These are phyloP conservation scores for Drosophila suzukii DNA, from an alignment of 1,140 invertebrate species.

Conservation along the genomic window DNA sequence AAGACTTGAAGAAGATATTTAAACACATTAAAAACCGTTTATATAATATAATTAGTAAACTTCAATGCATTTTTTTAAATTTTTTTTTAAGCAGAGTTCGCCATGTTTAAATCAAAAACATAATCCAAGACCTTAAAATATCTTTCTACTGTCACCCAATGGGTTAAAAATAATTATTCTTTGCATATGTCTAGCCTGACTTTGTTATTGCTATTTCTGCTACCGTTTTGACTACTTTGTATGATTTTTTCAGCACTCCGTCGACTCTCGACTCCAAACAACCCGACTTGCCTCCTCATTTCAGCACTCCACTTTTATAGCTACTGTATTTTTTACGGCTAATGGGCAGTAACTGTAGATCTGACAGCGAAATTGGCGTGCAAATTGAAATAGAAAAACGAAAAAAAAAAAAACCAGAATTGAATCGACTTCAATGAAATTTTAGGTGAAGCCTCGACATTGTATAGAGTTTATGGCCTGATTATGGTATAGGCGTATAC, in stretches of 20 bases:
- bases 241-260: conserved; percentile 29
- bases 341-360: conserved; percentile 64
- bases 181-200: conserved; percentile 7
- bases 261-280: conserved; percentile 19
- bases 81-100: too few relatives aligned
- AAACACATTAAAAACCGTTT: too few relatives aligned
- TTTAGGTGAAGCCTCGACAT: conserved; percentile 44
- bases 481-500: conserved; percentile 48
- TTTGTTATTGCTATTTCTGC: conserved; percentile 35
- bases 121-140: too few relatives aligned
- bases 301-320: conserved; percentile 51
- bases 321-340: conserved; percentile 75
- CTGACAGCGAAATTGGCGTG: conserved; percentile 70
- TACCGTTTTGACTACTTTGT: conserved; percentile 33
- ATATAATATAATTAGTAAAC: too few relatives aligned
- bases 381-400: conserved; percentile 58
- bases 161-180: conserved; percentile 9
- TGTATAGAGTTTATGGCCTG: conserved; percentile 32
- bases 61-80: too few relatives aligned
- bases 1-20: too few relatives aligned
- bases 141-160: too few relatives aligned
- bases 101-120: too few relatives aligned
- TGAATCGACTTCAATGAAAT: conserved; percentile 49
- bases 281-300: conserved; percentile 12
- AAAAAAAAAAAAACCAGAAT: conserved; percentile 16